phyloP scores from a whole-genome alignment of 2,113 vertebrate species.

The Solenodon paradoxus region DNA sequence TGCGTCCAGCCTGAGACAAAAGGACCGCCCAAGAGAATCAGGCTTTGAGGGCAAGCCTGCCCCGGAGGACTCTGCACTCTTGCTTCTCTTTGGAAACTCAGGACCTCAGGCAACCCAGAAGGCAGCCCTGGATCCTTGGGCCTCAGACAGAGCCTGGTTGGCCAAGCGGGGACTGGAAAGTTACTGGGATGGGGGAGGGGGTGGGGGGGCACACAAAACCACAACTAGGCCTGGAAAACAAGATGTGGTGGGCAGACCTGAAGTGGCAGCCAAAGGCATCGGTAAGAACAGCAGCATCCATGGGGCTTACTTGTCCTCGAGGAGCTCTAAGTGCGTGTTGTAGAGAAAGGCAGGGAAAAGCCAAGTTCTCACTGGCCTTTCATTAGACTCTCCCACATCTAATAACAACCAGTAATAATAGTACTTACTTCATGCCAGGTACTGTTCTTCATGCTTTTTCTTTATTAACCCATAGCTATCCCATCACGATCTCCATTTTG shows the following conservation, averaged over 20 bases:
- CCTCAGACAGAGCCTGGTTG: neutral
- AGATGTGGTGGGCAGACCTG: neutral
- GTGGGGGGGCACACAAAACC: neutral
- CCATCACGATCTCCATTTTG: neutral
- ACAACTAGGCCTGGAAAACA: neutral
- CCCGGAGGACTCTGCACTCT: neutral
- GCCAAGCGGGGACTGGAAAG: neutral
- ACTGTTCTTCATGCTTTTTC: neutral
- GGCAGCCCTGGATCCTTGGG: neutral
- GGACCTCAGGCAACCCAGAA: neutral
- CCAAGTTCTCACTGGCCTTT: neutral
- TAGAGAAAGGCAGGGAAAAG: neutral
- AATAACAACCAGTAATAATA: neutral
- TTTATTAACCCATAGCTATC: neutral
- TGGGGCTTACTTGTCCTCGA: neutral
- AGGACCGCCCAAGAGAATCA: constrained; percentile 29
- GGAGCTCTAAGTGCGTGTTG: neutral
- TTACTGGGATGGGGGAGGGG: neutral
- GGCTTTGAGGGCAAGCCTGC: neutral
- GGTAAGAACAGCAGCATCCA: neutral
- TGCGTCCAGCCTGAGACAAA: constrained; percentile 38
- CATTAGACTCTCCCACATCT: neutral
- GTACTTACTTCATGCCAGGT: neutral
- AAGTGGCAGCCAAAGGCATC: neutral
- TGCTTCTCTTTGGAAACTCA: neutral